Conservation (phyloP, 1,140 invertebrate species). For the Sarcophaga bullata region DNA sequence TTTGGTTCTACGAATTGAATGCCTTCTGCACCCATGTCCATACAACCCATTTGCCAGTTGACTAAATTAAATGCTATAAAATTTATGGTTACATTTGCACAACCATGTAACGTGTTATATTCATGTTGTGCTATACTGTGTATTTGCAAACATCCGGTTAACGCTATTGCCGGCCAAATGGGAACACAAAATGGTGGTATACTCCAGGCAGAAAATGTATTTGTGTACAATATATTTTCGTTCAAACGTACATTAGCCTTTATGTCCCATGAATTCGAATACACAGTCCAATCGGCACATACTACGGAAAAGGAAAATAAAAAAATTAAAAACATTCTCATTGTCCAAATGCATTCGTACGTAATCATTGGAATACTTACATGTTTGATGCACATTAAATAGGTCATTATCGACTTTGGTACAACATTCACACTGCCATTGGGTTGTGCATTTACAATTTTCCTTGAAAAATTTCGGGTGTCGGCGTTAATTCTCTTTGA, state of each 20-base stretch:
- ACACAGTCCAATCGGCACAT: slow-evolving; percentile 29
- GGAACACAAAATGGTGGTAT: slow-evolving; percentile 41
- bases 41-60: slow-evolving; percentile 25
- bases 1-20: slow-evolving; percentile 30
- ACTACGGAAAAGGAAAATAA: slow-evolving; percentile 21
- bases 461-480: slow-evolving; percentile 27
- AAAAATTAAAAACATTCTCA: background rate
- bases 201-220: slow-evolving; percentile 34
- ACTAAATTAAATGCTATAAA: slow-evolving; percentile 28
- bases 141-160: slow-evolving; percentile 34
- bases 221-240: slow-evolving; percentile 3
- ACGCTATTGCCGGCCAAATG: slow-evolving; percentile 23
- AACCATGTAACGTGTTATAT: slow-evolving; percentile 20
- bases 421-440: slow-evolving; percentile 34
- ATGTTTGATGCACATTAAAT: slow-evolving; percentile 35
- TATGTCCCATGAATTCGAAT: slow-evolving; percentile 26
- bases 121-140: slow-evolving; percentile 29
- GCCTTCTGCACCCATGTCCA: slow-evolving; percentile 22
- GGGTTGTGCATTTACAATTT: slow-evolving; percentile 4
- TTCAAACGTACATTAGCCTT: slow-evolving; percentile 29
- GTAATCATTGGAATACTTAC: slow-evolving; percentile 8
- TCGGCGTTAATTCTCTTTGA: background rate
- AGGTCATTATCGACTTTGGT: slow-evolving; percentile 28
- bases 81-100: slow-evolving; percentile 30
- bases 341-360: background rate